These are phyloP conservation scores for Dicentrarchus labrax DNA, from an alignment of 2,113 vertebrate species.

Conservation along the genomic window DNA sequence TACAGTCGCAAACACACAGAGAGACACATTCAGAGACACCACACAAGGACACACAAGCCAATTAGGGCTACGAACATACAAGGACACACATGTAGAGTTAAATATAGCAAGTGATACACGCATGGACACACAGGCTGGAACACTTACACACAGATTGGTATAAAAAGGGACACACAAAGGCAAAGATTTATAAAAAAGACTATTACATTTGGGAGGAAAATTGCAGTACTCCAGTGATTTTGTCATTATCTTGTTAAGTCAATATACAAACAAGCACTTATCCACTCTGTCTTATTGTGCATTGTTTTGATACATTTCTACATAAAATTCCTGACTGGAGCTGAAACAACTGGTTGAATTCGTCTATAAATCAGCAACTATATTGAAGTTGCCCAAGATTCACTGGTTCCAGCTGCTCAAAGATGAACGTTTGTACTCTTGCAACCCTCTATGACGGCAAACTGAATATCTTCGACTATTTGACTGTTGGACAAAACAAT, in stretches of 20 bases:
- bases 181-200: too few species aligned
- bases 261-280: too few species aligned
- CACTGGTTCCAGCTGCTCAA: too few species aligned
- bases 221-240: too few species aligned
- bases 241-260: too few species aligned
- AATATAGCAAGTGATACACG: neutral
- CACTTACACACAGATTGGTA: neutral
- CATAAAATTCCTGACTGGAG: too few species aligned
- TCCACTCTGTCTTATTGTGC: too few species aligned
- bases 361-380: too few species aligned
- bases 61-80: slow-evolving; percentile 5
- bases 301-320: too few species aligned
- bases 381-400: too few species aligned
- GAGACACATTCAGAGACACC: slow-evolving; percentile 10
- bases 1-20: slow-evolving; percentile 22
- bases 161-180: neutral
- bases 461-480: neutral
- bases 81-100: slow-evolving; percentile 1
- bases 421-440: neutral
- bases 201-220: too few species aligned
- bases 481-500: neutral
- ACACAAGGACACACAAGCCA: slow-evolving; percentile 22
- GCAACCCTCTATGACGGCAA: neutral
- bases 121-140: neutral
- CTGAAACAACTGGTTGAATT: too few species aligned